Base-by-base conservation (phyloP, 2,888 invertebrate species). In the Drosophila pullipes region DNA sequence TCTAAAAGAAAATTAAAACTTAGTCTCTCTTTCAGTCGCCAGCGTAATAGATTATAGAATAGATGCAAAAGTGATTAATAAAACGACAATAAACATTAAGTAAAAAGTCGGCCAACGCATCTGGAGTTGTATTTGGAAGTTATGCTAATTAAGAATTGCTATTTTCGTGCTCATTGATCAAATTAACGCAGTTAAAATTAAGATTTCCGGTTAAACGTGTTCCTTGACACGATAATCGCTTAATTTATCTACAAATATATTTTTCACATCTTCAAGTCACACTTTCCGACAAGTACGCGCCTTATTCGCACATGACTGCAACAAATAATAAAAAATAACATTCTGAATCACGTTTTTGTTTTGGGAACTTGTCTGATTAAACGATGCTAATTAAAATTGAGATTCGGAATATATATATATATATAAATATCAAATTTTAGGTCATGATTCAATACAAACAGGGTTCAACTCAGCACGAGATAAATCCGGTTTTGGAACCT, bases 1-100 rank as follows among this genome's bases (percentile, higher is more conserved):
- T 96, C 97, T 96, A 77, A 35, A 89, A 83, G 22, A 33, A 52
- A n/a, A 69, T 25, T n/a, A 37, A 10, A 16, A 31, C 13, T 70
- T 67, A 78, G 57, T 64, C 28, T 55, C 22, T 22, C 44, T 11
- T 39, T 37, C 44, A 4, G 33, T 39, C 18, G n/a, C 0, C 44
- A n/a, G 13, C 37, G 66, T 31, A 2, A 69, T 28, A 54, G 22
- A 52, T 31, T 2, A 69, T 28, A 54, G 22, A 52, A 61, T 30
- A 33, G 49, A 61, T 72, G 69, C 33, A 60, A 71, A 62, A 59
- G 76, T 82, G 81, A 76, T 78, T 52, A 81, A 74, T 69, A 85
- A 74, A 68, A 25, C 57, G 47, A 70, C 41, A 69, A 31, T 50
- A 25, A 28, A 70, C 41, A 69, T 44, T 44, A 30, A 52, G 25